These are phyloP conservation scores for Ciconia boyciana DNA, from an alignment of 2,113 vertebrate species.

Conservation along the genomic window DNA sequence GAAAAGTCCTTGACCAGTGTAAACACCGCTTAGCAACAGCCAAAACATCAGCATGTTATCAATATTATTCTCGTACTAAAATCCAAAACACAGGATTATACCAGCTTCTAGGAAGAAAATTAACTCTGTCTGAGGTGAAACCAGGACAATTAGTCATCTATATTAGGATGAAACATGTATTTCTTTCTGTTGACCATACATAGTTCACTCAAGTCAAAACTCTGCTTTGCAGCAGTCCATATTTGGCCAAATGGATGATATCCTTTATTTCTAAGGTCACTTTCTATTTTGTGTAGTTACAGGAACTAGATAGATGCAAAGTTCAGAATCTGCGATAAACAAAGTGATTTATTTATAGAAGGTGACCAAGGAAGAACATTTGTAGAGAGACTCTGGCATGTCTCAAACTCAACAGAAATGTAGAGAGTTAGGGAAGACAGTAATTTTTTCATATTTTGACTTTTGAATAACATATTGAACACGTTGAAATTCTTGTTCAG, in stretches of 20 bases:
- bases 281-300: background rate
- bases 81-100: no score
- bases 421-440: background rate
- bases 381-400: background rate
- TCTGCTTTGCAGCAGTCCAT: background rate
- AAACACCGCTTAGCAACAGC: no score
- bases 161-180: background rate
- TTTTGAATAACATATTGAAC: background rate
- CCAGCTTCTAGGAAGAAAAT: no score
- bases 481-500: background rate
- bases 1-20: no score
- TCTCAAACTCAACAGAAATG: background rate
- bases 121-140: no score
- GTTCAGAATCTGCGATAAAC: background rate
- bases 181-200: background rate
- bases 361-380: background rate
- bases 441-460: background rate
- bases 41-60: no score
- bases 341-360: background rate
- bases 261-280: background rate
- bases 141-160: background rate
- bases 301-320: background rate
- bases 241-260: background rate
- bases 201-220: background rate
- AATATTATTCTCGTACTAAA: no score